Conservation (phyloP, 2,888 invertebrate genomes). For the Lepetodrilus schrolli region DNA sequence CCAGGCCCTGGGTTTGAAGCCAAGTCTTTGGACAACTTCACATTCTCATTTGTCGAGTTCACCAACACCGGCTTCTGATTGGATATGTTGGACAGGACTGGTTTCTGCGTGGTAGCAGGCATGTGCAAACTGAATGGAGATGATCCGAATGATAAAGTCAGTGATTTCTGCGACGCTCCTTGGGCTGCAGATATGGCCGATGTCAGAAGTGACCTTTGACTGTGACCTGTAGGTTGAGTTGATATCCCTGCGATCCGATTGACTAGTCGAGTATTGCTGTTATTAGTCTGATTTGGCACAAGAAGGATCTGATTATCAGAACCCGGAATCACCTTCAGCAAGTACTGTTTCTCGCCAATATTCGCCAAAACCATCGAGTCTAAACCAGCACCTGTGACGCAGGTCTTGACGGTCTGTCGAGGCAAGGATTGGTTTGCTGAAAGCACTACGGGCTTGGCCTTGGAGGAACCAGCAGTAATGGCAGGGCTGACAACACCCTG, state of each 20-base stretch:
- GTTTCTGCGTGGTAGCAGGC: neutral
- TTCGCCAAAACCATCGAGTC: conserved; percentile 22
- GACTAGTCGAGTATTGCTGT: neutral
- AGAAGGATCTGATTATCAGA: conserved; percentile 10
- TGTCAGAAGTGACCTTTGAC: neutral
- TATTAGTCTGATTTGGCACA: conserved; percentile 4
- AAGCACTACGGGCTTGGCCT: neutral
- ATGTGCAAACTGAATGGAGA: conserved; percentile 12
- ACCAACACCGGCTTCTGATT: neutral
- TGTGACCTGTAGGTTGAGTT: neutral
- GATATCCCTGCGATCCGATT: neutral
- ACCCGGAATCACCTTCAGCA: conserved; percentile 21
- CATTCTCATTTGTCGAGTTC: neutral
- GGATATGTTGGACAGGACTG: neutral
- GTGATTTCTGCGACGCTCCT: neutral
- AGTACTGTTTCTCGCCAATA: conserved; percentile 11
- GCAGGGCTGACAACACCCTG: neutral
- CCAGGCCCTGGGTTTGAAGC: no score
- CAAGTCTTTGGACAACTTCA: no score
- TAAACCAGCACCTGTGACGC: neutral
- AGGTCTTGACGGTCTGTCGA: neutral
- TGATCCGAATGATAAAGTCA: neutral
- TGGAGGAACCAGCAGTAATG: neutral
- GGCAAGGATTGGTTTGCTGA: neutral
- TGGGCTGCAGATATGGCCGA: neutral